Percentiles rank a stretch among this genome's conserved stretches.
Evolutionary conservation across 2,888 invertebrate species (phyloP).

Genomic region (Tanypteryx hageni): DNA sequence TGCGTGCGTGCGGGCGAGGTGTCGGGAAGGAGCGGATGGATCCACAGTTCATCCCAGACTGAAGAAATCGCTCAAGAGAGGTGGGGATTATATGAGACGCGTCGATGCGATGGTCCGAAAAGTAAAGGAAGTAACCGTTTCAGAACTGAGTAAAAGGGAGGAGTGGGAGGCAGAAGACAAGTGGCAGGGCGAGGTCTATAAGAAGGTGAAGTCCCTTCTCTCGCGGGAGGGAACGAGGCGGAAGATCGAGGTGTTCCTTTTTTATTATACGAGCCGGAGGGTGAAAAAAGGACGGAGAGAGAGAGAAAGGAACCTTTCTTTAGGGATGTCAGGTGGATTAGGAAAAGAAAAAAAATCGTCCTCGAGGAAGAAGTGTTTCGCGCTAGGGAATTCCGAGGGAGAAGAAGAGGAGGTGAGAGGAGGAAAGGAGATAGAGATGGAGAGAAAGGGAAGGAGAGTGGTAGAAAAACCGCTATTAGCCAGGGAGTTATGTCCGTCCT

Average conservation of each 20-base stretch:
- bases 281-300: not conserved
- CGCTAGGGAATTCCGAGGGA: not conserved
- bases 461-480: conserved; percentile 41
- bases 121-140: conserved; percentile 35
- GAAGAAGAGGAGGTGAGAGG: conserved; percentile 47
- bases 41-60: not conserved
- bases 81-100: not conserved
- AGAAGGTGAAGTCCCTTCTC: not conserved
- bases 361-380: not conserved
- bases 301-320: conserved; percentile 30
- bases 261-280: not conserved
- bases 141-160: not conserved
- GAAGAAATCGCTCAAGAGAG: not conserved
- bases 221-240: not conserved
- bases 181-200: conserved; percentile 7
- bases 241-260: not conserved
- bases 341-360: not conserved
- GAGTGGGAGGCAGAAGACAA: not conserved
- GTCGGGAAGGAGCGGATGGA: not conserved
- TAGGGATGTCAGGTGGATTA: conserved; percentile 40
- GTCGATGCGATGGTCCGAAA: conserved; percentile 32
- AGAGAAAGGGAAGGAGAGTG: conserved; percentile 32
- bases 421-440: conserved; percentile 31
- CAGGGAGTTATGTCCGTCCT: conserved; percentile 32
- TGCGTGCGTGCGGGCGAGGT: not conserved